These are phyloP conservation scores for Quadroppia sp. DNA, from an alignment of 2,888 invertebrate genomes.

Conservation along the genomic window DNA sequence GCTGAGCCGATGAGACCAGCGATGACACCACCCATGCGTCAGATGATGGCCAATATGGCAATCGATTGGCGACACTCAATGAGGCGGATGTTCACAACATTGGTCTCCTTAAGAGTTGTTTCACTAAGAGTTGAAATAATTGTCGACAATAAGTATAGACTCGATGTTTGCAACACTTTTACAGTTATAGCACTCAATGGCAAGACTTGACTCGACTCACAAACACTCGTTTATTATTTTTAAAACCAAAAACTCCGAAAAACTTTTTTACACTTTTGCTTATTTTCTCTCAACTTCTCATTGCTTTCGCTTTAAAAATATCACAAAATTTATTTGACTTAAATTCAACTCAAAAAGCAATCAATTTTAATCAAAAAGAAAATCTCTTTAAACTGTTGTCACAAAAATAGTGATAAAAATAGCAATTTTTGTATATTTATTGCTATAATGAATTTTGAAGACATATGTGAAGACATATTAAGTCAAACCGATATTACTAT, in stretches of 20 bases:
- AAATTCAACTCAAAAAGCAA: background rate
- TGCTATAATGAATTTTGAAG: too few species aligned
- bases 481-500: too few species aligned
- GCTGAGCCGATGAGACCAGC: background rate
- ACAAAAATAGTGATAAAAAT: background rate
- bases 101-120: background rate
- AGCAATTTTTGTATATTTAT: background rate
- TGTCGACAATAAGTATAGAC: background rate
- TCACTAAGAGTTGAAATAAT: conserved; percentile 1
- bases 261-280: background rate
- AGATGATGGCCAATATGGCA: conserved; percentile 15
- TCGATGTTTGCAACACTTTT: background rate
- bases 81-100: background rate
- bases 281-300: background rate
- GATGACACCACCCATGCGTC: conserved; percentile 23
- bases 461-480: too few species aligned
- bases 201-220: too few species aligned
- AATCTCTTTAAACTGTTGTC: conserved; percentile 22
- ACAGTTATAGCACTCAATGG: too few species aligned
- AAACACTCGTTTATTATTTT: conserved; percentile 2
- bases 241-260: background rate
- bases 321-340: background rate
- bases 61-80: conserved; percentile 14
- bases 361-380: conserved; percentile 21
- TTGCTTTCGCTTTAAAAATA: background rate